phyloP scores from a whole-genome alignment of 2,888 invertebrate genomes.

The Nemoura dubitans region DNA sequence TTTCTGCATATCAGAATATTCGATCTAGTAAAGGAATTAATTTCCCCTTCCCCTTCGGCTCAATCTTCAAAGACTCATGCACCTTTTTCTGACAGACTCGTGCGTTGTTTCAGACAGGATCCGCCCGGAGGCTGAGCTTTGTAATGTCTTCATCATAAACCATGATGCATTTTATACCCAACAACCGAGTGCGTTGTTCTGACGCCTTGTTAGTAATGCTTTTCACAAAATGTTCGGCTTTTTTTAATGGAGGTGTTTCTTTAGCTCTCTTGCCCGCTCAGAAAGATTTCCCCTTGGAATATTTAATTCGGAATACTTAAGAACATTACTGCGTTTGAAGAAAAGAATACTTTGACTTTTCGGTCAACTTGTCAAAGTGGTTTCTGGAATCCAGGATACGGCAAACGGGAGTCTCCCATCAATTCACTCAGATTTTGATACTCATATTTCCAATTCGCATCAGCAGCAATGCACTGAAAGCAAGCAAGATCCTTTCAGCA shows the following conservation, averaged over 20 bases:
- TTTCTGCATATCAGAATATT: neutral
- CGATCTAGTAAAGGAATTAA: neutral
- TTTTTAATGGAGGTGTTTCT: neutral
- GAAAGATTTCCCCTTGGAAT: no score
- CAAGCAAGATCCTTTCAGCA: neutral
- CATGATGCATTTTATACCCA: slow-evolving; percentile 9
- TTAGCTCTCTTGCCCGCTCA: no score
- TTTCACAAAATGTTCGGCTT: neutral
- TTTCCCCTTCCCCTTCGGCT: neutral
- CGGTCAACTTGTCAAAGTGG: neutral
- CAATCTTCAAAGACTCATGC: slow-evolving; percentile 32
- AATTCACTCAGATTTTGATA: neutral
- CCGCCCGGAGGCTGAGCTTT: slow-evolving; percentile 14
- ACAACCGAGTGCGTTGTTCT: neutral
- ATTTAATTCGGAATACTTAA: no score
- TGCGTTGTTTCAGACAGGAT: slow-evolving; percentile 37
- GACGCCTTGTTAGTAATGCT: slow-evolving; percentile 20
- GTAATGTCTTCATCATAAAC: slow-evolving; percentile 39
- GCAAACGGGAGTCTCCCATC: neutral
- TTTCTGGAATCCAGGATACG: neutral
- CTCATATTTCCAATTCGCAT: neutral
- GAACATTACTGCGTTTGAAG: neutral
- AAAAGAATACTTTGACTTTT: neutral
- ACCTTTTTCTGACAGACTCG: slow-evolving; percentile 39
- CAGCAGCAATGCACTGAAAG: neutral